Evolutionary conservation across 2,113 vertebrate genomes (phyloP).

Genomic region (Manacus vitellinus): DNA sequence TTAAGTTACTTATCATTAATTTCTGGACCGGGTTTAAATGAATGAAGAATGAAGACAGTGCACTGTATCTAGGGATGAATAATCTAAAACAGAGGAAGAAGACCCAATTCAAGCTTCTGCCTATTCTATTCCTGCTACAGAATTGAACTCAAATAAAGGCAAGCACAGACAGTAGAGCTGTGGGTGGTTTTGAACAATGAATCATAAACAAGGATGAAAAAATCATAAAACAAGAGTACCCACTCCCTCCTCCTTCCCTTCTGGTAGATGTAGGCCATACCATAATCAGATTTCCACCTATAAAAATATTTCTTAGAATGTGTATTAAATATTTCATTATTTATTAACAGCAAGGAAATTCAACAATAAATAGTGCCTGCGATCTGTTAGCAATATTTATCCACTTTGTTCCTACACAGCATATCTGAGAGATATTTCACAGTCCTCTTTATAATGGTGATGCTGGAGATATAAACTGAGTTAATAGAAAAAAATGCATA

Average conservation of each 20-base stretch:
- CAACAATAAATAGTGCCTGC: not conserved
- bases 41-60: not conserved
- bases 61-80: not conserved
- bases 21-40: not conserved
- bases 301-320: not conserved
- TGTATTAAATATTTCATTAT: not conserved
- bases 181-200: not conserved
- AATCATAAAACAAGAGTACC: not conserved
- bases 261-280: not conserved
- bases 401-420: constrained; percentile 1
- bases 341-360: constrained; percentile 9
- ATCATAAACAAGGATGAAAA: not conserved
- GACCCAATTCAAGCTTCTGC: not conserved
- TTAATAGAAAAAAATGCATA: constrained; percentile 55
- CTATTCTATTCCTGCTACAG: not conserved
- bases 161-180: not conserved
- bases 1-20: not conserved
- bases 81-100: not conserved
- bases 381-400: constrained; percentile 37
- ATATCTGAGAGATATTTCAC: constrained; percentile 46
- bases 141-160: not conserved
- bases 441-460: constrained; percentile 29
- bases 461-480: constrained; percentile 41
- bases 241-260: not conserved
- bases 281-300: not conserved